Percentiles rank a stretch among this genome's conserved stretches.
These are phyloP conservation scores for Torymus texanus DNA, from an alignment of 2,888 invertebrate genomes.

Conservation along the genomic window DNA sequence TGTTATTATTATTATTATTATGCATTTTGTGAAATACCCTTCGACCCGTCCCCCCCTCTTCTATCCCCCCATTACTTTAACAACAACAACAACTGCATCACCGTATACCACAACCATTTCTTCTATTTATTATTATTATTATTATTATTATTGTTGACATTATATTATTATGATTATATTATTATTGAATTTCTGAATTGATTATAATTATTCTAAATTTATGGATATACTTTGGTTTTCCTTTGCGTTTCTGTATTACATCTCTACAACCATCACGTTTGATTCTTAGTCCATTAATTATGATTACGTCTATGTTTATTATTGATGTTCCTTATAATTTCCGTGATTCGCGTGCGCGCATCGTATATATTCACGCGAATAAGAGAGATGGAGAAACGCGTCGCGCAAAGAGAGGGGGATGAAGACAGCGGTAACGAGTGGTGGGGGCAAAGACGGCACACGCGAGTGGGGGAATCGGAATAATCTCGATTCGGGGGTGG, in stretches of 20 bases:
- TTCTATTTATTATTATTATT: conserved; percentile 34
- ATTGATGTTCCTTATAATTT: conserved; percentile 29
- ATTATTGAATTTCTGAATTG: background rate
- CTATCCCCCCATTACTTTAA: background rate
- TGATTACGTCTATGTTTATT: conserved; percentile 4
- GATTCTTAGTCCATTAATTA: conserved; percentile 5
- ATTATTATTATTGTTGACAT: conserved; percentile 60
- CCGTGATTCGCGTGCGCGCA: background rate
- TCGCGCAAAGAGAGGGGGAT: background rate
- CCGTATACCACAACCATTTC: too few relatives aligned
- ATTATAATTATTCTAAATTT: background rate
- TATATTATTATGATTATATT: conserved; percentile 56
- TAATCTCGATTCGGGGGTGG: conserved; percentile 35
- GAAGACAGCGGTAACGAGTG: background rate
- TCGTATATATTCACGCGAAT: background rate
- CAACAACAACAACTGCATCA: too few relatives aligned
- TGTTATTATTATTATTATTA: conserved; percentile 59
- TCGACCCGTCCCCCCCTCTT: background rate
- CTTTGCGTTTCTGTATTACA: conserved; percentile 3
- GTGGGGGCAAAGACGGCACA: conserved; percentile 9
- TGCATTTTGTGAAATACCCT: conserved; percentile 27
- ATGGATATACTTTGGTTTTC: conserved; percentile 20
- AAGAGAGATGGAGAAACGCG: conserved; percentile 35
- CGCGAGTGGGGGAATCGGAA: conserved; percentile 12
- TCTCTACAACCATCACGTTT: background rate